phyloP scores from a whole-genome alignment of 2,888 invertebrate genomes.

The Dryobotodes eremita region DNA sequence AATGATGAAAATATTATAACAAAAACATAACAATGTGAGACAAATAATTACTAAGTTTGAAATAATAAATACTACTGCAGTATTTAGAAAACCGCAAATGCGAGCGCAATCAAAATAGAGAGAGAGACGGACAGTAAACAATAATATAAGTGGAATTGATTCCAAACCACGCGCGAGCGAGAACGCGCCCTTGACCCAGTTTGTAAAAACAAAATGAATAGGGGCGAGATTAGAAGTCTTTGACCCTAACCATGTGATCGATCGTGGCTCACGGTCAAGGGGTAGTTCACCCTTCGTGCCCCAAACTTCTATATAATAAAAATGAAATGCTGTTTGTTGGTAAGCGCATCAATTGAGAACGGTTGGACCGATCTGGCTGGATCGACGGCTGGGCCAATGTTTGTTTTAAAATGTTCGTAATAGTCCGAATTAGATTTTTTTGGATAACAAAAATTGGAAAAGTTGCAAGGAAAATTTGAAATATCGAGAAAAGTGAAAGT shows the following conservation, averaged over 20 bases:
- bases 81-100: background rate
- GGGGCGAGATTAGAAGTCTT: background rate
- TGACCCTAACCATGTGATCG: background rate
- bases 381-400: no score
- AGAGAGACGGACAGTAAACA: background rate
- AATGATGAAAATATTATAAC: background rate
- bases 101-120: background rate
- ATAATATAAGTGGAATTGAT: conserved; percentile 9
- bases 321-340: no score
- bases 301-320: background rate
- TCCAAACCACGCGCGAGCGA: background rate
- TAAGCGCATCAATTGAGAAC: no score
- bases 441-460: no score
- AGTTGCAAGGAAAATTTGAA: no score
- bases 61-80: background rate
- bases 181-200: background rate
- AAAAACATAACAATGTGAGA: background rate
- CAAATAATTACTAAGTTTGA: background rate
- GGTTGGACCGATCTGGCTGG: no score
- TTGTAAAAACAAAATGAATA: background rate
- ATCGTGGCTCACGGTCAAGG: background rate
- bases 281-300: background rate
- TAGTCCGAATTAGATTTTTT: no score
- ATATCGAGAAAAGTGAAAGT: background rate
- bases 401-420: no score